Evolutionary conservation across 2,888 invertebrate genomes (phyloP).

Genomic region (Metacarcinus magister): DNA sequence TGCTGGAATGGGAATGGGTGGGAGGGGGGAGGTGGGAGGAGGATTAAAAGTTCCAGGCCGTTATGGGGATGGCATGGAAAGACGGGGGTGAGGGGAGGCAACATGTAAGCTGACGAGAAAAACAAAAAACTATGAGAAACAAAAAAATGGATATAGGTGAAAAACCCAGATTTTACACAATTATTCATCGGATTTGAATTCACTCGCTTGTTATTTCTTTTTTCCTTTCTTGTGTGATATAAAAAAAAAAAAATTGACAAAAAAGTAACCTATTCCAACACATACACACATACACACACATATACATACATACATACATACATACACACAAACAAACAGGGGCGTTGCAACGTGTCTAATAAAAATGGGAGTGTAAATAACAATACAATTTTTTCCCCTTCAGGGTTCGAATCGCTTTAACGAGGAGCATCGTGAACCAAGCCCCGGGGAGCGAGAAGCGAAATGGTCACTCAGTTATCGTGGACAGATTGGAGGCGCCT

Average conservation of each 20-base stretch:
- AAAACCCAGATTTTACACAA: neutral
- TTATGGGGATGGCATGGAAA: neutral
- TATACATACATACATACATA: neutral
- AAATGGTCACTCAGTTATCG: conserved; percentile 29
- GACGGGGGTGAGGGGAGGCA: neutral
- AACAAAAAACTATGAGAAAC: neutral
- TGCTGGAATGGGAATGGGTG: neutral
- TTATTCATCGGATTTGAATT: neutral
- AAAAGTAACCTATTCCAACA: neutral
- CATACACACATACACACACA: conserved; percentile 12
- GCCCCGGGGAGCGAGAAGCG: neutral
- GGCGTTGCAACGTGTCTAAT: neutral
- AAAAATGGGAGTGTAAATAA: conserved; percentile 41
- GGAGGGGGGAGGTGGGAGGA: neutral
- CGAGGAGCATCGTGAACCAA: neutral
- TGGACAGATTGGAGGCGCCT: conserved; percentile 4
- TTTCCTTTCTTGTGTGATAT: neutral
- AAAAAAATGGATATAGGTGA: neutral
- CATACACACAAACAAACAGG: neutral
- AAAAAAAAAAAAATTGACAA: neutral
- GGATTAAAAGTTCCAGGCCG: conserved; percentile 19
- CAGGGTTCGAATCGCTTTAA: neutral
- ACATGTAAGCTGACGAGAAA: neutral
- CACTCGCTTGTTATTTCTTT: neutral
- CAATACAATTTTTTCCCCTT: conserved; percentile 36